phyloP scores from a whole-genome alignment of 2,797 vertebrate genomes.

The Peromyscus attwateri region DNA sequence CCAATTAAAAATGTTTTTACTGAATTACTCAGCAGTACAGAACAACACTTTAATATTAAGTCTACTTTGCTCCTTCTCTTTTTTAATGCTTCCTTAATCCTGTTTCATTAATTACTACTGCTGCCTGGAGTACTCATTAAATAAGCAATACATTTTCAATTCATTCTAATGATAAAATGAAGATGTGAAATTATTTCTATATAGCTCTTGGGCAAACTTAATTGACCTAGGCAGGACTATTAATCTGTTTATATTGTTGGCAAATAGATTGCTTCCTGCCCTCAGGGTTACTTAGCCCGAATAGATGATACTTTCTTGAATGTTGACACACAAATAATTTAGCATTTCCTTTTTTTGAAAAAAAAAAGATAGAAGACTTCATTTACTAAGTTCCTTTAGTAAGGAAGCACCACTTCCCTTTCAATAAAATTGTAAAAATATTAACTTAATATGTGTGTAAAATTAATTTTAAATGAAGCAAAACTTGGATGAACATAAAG shows the following conservation, averaged over 20 bases:
- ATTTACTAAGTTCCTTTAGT: background rate
- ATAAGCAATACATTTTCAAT: slow-evolving; percentile 61
- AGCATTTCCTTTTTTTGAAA: background rate
- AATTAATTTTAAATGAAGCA: slow-evolving; percentile 45
- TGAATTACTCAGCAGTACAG: slow-evolving; percentile 29
- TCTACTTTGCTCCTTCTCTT: slow-evolving; percentile 49
- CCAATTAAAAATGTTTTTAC: slow-evolving; percentile 62
- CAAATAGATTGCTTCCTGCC: slow-evolving; percentile 7
- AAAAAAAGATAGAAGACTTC: background rate
- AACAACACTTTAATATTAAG: slow-evolving; percentile 46
- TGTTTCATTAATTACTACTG: slow-evolving; percentile 61
- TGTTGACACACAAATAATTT: background rate
- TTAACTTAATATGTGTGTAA: background rate
- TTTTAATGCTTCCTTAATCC: slow-evolving; percentile 54
- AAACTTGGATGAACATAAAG: background rate
- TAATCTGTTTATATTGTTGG: slow-evolving; percentile 10
- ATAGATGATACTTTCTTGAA: background rate
- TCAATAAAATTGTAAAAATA: slow-evolving; percentile 21
- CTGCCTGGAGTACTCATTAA: slow-evolving; percentile 23
- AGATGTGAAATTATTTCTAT: slow-evolving; percentile 29
- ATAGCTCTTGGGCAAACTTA: background rate
- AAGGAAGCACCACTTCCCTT: background rate
- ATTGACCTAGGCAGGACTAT: background rate
- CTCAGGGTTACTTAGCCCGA: background rate
- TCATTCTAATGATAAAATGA: slow-evolving; percentile 30